Percentiles rank a stretch among this genome's conserved stretches.
Evolutionary conservation across 2,888 invertebrate species (phyloP).

Genomic region (Malthinus flaveolus): DNA sequence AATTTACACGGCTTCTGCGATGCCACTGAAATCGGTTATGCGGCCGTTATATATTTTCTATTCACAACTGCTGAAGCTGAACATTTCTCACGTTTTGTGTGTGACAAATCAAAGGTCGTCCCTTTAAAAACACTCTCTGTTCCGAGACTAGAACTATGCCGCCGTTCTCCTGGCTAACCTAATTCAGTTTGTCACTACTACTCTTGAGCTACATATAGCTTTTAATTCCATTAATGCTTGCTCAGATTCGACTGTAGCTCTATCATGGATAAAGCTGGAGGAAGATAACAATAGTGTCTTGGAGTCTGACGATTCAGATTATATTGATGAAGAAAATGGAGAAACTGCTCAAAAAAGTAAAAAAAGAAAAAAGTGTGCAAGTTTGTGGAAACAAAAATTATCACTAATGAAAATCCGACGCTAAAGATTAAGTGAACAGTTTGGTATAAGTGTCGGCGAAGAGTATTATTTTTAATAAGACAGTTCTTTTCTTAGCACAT

Average conservation of each 20-base stretch:
- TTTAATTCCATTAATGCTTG: conserved; percentile 15
- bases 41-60: conserved; percentile 29
- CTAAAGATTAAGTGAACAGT: no score
- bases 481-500: no score
- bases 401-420: no score
- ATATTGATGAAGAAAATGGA: no score
- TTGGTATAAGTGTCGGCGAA: no score
- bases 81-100: conserved; percentile 8
- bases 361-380: no score
- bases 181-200: conserved; percentile 5
- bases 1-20: conserved; percentile 38
- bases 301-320: no score
- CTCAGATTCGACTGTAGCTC: conserved; percentile 27
- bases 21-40: conserved; percentile 30
- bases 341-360: no score
- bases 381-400: no score
- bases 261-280: conserved; percentile 30
- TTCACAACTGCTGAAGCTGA: background rate
- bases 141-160: conserved; percentile 29
- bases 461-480: no score
- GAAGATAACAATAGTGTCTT: no score
- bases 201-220: no score
- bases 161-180: conserved; percentile 24
- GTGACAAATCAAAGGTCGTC: conserved; percentile 27
- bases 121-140: conserved; percentile 16